Evolutionary conservation across 2,888 invertebrate species (phyloP).

Genomic region (Drosophila suboccidentalis): DNA sequence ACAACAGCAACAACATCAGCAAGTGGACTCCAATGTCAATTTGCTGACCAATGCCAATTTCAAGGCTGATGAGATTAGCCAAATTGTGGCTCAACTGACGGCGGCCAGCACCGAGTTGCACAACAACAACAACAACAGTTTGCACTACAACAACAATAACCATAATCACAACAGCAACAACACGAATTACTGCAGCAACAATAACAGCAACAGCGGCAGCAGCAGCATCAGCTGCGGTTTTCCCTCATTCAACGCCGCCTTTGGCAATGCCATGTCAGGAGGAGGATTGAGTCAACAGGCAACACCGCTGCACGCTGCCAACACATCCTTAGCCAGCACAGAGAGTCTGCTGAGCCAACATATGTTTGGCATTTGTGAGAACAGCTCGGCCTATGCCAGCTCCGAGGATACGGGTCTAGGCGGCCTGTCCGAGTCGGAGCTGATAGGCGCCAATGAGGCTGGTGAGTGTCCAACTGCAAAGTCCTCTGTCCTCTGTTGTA

Average conservation of each 20-base stretch:
- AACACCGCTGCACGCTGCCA: slow-evolving; percentile 43
- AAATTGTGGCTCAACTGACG: slow-evolving; percentile 75
- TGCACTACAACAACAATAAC: slow-evolving; percentile 48
- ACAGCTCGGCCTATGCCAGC: slow-evolving; percentile 88
- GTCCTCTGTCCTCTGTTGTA: no score
- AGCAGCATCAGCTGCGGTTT: slow-evolving; percentile 72
- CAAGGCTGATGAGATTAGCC: slow-evolving; percentile 78
- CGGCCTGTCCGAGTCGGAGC: slow-evolving; percentile 88
- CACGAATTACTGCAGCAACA: slow-evolving; percentile 66
- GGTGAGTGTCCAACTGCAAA: slow-evolving; percentile 67
- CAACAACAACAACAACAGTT: slow-evolving; percentile 53
- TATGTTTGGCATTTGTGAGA: slow-evolving; percentile 86
- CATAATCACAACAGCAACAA: slow-evolving; percentile 47
- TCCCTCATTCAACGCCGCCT: slow-evolving; percentile 72
- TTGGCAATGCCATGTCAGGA: slow-evolving; percentile 49
- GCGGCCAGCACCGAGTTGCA: slow-evolving; percentile 58
- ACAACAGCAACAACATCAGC: slow-evolving; percentile 26
- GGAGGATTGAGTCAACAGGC: slow-evolving; percentile 38
- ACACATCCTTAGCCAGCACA: slow-evolving; percentile 62
- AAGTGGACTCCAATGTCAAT: slow-evolving; percentile 41
- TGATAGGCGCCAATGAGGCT: slow-evolving; percentile 86
- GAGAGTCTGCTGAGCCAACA: slow-evolving; percentile 83
- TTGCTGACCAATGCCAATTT: slow-evolving; percentile 61
- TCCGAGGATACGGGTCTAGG: slow-evolving; percentile 88
- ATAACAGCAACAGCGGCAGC: slow-evolving; percentile 56